Percentiles rank a stretch among this genome's conserved stretches.
phyloP scores from a whole-genome alignment of 2,113 vertebrate genomes.

The Upupa epops region DNA sequence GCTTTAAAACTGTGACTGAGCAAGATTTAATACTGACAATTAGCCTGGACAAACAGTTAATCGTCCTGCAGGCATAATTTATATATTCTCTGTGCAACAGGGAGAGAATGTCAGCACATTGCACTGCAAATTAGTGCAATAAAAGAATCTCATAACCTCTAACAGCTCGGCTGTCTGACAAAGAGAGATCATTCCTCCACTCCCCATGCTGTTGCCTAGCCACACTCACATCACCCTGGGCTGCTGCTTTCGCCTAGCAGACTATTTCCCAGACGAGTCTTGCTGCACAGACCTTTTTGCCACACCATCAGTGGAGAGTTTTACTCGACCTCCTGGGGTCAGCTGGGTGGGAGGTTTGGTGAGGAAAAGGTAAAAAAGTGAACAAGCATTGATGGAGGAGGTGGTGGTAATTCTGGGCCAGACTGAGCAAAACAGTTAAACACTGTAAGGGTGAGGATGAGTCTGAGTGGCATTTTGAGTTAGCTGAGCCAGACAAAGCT shows the following conservation, averaged over 20 bases:
- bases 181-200: slow-evolving; percentile 65
- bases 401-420: fast-evolving
- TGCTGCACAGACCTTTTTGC: background rate
- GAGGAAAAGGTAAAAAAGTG: background rate
- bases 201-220: slow-evolving; percentile 59
- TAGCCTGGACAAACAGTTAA: slow-evolving; percentile 75
- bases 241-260: background rate
- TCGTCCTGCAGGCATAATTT: slow-evolving; percentile 71
- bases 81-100: slow-evolving; percentile 59
- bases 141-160: slow-evolving; percentile 61
- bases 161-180: slow-evolving; percentile 58
- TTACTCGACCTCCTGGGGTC: background rate
- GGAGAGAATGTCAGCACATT: slow-evolving; percentile 41
- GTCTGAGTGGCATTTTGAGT: background rate
- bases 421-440: background rate
- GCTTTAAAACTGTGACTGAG: slow-evolving; percentile 75
- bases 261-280: background rate
- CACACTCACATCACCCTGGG: slow-evolving; percentile 36
- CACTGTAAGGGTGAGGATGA: background rate
- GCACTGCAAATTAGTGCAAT: slow-evolving; percentile 52
- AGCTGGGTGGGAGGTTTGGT: background rate
- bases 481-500: background rate
- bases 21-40: slow-evolving; percentile 75
- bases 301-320: background rate
- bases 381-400: background rate